Evolutionary conservation across 35 echinoderm and acorn worm genomes (phyloP).

Genomic region (Anneissia japonica): DNA sequence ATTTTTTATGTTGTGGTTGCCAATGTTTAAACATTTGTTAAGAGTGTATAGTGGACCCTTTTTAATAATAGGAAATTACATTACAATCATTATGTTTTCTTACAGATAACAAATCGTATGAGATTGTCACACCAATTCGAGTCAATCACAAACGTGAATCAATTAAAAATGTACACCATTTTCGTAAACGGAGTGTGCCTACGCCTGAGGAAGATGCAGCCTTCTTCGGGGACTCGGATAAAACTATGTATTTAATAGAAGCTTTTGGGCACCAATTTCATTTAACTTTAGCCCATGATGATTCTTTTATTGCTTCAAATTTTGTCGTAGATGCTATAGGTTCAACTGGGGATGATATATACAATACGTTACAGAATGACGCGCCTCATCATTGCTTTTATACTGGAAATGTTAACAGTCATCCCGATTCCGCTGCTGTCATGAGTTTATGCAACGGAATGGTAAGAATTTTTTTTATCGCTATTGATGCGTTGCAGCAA

Average conservation of each 20-base stretch:
- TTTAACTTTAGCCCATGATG: not conserved
- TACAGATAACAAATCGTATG: not conserved
- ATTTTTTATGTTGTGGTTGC: too few species aligned
- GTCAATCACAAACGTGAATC: not conserved
- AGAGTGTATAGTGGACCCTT: too few species aligned
- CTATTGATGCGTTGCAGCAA: too few species aligned
- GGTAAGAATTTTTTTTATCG: too few species aligned
- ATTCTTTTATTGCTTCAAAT: not conserved
- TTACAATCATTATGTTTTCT: not conserved
- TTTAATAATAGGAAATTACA: too few species aligned
- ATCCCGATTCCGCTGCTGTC: not conserved
- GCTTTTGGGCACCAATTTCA: not conserved
- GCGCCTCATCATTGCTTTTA: not conserved
- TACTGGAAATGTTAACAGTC: not conserved
- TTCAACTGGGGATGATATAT: not conserved
- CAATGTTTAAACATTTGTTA: too few species aligned
- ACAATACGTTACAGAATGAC: not conserved
- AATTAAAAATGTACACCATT: not conserved
- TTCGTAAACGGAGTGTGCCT: not conserved
- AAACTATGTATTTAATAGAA: not conserved
- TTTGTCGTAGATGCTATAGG: not conserved
- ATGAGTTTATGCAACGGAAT: not conserved
- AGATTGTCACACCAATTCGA: not conserved
- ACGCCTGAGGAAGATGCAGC: not conserved
- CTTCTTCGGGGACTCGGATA: not conserved